Percentiles rank a stretch among this genome's conserved stretches.
Evolutionary conservation across 2,113 vertebrate species (phyloP).

Genomic region (Menura novaehollandiae): DNA sequence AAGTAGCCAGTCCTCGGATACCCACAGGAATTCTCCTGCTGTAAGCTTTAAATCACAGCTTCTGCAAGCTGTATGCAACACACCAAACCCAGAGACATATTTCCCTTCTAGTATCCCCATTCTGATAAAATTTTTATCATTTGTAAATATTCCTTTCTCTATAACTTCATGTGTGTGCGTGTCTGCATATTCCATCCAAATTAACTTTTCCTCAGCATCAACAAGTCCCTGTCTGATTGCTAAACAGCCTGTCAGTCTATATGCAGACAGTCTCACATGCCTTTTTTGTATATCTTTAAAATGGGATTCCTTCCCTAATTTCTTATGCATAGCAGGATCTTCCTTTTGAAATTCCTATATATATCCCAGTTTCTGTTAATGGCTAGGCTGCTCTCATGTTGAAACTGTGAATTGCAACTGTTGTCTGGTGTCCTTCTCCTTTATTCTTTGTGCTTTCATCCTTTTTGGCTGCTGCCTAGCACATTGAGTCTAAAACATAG

Average conservation of each 20-base stretch:
- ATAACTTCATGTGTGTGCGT: neutral
- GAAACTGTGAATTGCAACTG: neutral
- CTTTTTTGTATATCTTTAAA: neutral
- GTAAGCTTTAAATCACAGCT: neutral
- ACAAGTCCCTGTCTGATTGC: neutral
- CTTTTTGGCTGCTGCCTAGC: neutral
- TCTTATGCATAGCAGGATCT: neutral
- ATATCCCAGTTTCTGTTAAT: neutral
- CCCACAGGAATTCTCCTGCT: neutral
- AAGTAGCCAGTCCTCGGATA: neutral
- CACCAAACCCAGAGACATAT: neutral
- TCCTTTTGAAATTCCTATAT: neutral
- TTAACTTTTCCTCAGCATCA: neutral
- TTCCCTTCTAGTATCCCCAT: neutral
- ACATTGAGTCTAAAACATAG: neutral
- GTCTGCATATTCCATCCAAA: neutral
- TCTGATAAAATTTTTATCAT: neutral
- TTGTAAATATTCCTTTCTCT: neutral
- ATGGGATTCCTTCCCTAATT: neutral
- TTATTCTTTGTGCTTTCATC: neutral
- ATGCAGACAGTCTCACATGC: neutral
- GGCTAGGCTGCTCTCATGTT: neutral
- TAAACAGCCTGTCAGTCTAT: neutral
- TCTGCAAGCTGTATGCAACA: neutral
- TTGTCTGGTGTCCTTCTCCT: neutral